Percentiles rank a stretch among this genome's conserved stretches.
Conservation (phyloP, 2,113 vertebrate species). For the Leucopsar rothschildi region DNA sequence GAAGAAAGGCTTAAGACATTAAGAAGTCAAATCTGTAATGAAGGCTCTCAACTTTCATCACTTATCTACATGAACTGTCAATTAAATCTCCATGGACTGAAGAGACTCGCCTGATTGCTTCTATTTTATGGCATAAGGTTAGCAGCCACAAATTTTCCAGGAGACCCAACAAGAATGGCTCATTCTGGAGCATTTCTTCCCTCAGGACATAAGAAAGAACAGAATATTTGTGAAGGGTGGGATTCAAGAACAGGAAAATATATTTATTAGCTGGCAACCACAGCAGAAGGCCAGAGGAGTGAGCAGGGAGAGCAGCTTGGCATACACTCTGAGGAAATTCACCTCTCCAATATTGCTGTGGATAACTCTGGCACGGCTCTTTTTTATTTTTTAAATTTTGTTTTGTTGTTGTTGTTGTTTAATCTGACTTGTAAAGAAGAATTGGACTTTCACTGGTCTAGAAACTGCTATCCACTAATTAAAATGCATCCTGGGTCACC, state of each 20-base stretch:
- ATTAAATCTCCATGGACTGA: not conserved
- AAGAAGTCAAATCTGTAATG: not conserved
- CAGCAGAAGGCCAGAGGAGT: not conserved
- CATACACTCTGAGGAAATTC: not conserved
- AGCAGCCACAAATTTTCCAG: not conserved
- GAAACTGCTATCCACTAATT: not conserved
- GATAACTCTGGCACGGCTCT: accelerated
- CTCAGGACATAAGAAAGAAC: not conserved
- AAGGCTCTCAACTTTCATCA: not conserved
- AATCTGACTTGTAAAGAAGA: not conserved
- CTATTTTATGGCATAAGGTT: not conserved
- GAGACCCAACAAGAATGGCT: not conserved
- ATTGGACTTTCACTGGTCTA: not conserved
- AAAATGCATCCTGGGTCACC: not conserved
- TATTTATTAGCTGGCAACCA: not conserved
- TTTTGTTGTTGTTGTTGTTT: not conserved
- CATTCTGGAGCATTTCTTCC: not conserved
- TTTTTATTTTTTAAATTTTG: accelerated
- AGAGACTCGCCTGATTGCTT: not conserved
- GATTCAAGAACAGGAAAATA: not conserved
- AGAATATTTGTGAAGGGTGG: not conserved
- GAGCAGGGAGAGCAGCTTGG: not conserved
- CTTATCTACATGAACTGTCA: not conserved
- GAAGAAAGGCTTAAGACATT: not conserved
- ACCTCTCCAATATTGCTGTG: not conserved